These are phyloP conservation scores for Cheirogaleus medius DNA, from an alignment of 2,113 vertebrate species.

Conservation along the genomic window DNA sequence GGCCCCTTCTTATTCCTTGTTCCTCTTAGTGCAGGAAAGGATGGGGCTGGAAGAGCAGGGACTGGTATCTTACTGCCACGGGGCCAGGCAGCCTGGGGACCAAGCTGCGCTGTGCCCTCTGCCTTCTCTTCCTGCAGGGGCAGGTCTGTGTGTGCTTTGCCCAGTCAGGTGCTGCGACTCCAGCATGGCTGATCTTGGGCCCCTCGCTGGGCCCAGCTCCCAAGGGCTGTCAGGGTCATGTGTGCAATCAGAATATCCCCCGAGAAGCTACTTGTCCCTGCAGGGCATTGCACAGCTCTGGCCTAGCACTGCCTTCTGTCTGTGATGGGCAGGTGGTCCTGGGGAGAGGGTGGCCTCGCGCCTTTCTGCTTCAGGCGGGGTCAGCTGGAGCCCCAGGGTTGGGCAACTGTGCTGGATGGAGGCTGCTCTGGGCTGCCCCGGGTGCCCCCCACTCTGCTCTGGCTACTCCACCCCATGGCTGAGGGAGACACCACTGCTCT, in stretches of 20 bases:
- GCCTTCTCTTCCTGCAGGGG: not conserved
- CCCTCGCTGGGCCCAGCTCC: not conserved
- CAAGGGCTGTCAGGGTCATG: not conserved
- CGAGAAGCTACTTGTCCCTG: not conserved
- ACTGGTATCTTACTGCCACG: not conserved
- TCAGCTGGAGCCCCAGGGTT: not conserved
- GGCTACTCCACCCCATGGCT: fast-evolving
- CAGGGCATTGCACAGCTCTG: not conserved
- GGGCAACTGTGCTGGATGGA: not conserved
- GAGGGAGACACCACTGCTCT: not conserved
- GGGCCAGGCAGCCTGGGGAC: not conserved
- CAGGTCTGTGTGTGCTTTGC: not conserved
- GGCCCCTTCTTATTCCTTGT: not conserved
- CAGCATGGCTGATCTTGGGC: not conserved
- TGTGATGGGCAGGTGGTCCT: not conserved
- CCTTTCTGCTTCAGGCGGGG: not conserved
- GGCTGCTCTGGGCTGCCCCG: not conserved
- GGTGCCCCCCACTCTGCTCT: fast-evolving
- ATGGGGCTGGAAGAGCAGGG: not conserved
- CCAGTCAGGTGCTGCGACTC: not conserved
- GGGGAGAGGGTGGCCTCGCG: not conserved
- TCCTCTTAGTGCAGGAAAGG: not conserved
- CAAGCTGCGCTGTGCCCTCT: too few relatives aligned
- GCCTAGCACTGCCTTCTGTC: not conserved
- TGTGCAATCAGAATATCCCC: not conserved